phyloP scores from a whole-genome alignment of 1,140 invertebrate genomes.

The Drosophila prosaltans region DNA sequence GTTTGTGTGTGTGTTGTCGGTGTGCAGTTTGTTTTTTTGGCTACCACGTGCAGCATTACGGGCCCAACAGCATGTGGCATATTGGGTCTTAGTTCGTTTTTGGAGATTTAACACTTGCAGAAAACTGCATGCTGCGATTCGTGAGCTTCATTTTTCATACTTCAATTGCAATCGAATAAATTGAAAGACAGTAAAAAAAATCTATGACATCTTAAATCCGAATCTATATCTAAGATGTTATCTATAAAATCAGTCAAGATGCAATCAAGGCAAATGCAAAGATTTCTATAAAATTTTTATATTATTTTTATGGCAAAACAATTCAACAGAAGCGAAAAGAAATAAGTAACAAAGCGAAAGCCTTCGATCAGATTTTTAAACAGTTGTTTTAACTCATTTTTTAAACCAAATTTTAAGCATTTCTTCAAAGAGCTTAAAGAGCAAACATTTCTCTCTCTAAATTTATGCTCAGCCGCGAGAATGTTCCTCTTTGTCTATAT shows the following conservation, averaged over 20 bases:
- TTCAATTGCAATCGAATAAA: conserved; percentile 7
- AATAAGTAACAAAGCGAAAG: too few relatives aligned
- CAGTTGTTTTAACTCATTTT: too few relatives aligned
- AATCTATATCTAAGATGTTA: background rate
- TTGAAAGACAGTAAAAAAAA: background rate
- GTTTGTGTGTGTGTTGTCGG: conserved; percentile 23
- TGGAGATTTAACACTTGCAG: conserved; percentile 74
- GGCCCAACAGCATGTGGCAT: conserved; percentile 73
- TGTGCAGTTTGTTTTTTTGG: conserved; percentile 66
- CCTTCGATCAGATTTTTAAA: too few relatives aligned
- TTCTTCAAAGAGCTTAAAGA: too few relatives aligned
- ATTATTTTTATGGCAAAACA: too few relatives aligned
- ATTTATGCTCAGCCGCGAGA: too few relatives aligned
- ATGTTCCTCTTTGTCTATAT: background rate
- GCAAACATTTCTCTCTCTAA: too few relatives aligned
- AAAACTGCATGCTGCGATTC: conserved; percentile 58
- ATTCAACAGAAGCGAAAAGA: too few relatives aligned
- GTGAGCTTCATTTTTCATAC: conserved; percentile 33
- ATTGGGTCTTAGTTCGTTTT: conserved; percentile 68
- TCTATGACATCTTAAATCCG: background rate
- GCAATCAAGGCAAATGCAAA: too few relatives aligned
- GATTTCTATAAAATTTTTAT: too few relatives aligned
- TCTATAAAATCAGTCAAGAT: background rate
- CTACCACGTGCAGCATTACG: conserved; percentile 70
- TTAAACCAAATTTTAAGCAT: too few relatives aligned